Evolutionary conservation across 2,113 vertebrate species (phyloP).

Genomic region (Mustelus asterias): DNA sequence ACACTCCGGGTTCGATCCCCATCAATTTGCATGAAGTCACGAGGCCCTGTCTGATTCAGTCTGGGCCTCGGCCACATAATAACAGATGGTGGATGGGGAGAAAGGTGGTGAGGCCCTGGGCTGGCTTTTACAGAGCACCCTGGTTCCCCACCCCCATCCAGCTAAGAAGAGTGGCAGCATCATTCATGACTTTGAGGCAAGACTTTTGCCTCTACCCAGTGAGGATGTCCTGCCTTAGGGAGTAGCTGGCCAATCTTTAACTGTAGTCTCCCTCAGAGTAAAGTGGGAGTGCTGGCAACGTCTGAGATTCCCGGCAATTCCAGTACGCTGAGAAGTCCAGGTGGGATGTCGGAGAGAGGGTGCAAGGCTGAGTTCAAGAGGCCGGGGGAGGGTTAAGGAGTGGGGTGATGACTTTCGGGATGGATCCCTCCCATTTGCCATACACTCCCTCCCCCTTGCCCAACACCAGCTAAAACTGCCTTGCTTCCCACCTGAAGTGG

Average conservation of each 20-base stretch:
- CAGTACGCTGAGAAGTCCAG: neutral
- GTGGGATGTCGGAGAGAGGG: neutral
- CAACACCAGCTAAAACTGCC: neutral
- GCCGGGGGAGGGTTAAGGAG: neutral
- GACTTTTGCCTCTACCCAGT: too few relatives aligned
- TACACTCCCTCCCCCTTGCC: too few relatives aligned
- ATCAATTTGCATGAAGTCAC: neutral
- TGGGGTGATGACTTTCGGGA: neutral
- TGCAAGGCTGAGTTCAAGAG: neutral
- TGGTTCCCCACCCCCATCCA: too few relatives aligned
- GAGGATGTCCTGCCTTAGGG: neutral
- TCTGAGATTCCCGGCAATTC: neutral
- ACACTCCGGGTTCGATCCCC: neutral
- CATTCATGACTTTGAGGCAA: neutral
- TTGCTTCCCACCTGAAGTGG: neutral
- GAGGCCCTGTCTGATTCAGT: neutral
- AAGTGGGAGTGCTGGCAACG: neutral
- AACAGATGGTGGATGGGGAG: neutral
- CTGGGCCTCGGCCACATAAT: neutral
- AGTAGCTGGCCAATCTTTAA: too few relatives aligned
- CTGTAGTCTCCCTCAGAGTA: neutral
- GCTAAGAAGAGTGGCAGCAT: neutral
- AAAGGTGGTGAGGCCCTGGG: neutral
- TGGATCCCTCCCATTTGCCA: too few relatives aligned
- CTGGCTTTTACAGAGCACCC: neutral